phyloP scores from a whole-genome alignment of 2,888 invertebrate species.

The Criorhina ranunculi region DNA sequence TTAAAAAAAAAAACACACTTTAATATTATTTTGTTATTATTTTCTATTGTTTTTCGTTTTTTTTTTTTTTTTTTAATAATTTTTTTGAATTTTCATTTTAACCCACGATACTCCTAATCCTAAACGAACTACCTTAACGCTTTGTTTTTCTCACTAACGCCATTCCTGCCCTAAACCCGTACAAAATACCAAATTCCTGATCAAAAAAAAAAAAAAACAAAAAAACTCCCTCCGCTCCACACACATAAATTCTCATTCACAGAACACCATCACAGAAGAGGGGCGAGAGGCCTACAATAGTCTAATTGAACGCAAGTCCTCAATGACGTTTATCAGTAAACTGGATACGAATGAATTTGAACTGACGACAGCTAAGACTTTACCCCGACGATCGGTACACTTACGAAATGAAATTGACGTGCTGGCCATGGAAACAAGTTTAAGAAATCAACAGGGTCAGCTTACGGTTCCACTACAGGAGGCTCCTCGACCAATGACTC shows the following conservation, averaged over 20 bases:
- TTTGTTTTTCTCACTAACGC: slow-evolving; percentile 78
- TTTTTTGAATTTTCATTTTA: slow-evolving; percentile 78
- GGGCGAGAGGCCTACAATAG: slow-evolving; percentile 97
- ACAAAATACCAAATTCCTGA: slow-evolving; percentile 49
- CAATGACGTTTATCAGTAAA: slow-evolving; percentile 80
- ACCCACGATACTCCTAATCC: slow-evolving; percentile 79
- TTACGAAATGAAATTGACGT: slow-evolving; percentile 77
- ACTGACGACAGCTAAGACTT: slow-evolving; percentile 81
- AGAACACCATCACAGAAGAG: slow-evolving; percentile 94
- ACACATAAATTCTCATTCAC: slow-evolving; percentile 81
- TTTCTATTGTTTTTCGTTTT: slow-evolving; percentile 77
- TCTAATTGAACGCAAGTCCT: slow-evolving; percentile 91
- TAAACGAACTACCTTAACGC: slow-evolving; percentile 74
- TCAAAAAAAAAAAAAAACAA: slow-evolving; percentile 58
- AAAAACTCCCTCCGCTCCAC: slow-evolving; percentile 65
- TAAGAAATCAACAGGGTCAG: slow-evolving; percentile 70
- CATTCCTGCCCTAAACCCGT: slow-evolving; percentile 63
- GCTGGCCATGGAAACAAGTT: slow-evolving; percentile 58
- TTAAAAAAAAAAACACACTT: slow-evolving; percentile 24
- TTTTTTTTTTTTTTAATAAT: slow-evolving; percentile 80
- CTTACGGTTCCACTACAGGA: slow-evolving; percentile 79
- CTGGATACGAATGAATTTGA: slow-evolving; percentile 82
- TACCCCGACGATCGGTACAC: slow-evolving; percentile 81
- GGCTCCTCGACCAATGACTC: slow-evolving; percentile 83
- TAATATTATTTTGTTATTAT: slow-evolving; percentile 79